Evolutionary conservation across 1,140 invertebrate species (phyloP).

Genomic region (Capitella teleta): DNA sequence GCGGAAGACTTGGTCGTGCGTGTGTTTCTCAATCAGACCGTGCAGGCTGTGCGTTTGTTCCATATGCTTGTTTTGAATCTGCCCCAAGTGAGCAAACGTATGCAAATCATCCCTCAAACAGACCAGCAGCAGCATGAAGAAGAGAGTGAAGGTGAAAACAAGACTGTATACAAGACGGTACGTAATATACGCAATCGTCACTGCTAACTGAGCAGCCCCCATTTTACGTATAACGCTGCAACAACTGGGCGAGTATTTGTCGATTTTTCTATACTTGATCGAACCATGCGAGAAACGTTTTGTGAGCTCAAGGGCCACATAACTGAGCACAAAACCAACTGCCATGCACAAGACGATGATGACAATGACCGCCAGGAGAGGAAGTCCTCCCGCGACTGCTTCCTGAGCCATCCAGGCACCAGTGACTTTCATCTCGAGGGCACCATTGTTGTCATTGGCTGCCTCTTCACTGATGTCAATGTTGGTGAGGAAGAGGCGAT

Average conservation of each 20-base stretch:
- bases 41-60: not conserved
- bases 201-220: not conserved
- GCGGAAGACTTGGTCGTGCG: not conserved
- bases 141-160: conserved; percentile 2
- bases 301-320: not conserved
- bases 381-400: too few species aligned
- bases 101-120: not conserved
- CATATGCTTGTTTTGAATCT: not conserved
- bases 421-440: not conserved
- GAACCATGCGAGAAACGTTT: not conserved
- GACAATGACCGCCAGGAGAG: not conserved
- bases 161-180: not conserved
- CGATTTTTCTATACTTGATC: not conserved
- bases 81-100: not conserved
- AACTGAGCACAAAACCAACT: not conserved
- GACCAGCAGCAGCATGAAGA: not conserved
- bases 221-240: not conserved
- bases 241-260: not conserved
- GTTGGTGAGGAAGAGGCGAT: conserved; percentile 7
- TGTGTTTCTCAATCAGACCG: not conserved
- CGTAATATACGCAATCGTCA: not conserved
- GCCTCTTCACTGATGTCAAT: not conserved
- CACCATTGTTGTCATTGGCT: not conserved
- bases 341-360: not conserved
- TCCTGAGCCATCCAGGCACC: too few species aligned